Conservation (phyloP, 1,140 invertebrate species). For the Drosophila punjabiensis region DNA sequence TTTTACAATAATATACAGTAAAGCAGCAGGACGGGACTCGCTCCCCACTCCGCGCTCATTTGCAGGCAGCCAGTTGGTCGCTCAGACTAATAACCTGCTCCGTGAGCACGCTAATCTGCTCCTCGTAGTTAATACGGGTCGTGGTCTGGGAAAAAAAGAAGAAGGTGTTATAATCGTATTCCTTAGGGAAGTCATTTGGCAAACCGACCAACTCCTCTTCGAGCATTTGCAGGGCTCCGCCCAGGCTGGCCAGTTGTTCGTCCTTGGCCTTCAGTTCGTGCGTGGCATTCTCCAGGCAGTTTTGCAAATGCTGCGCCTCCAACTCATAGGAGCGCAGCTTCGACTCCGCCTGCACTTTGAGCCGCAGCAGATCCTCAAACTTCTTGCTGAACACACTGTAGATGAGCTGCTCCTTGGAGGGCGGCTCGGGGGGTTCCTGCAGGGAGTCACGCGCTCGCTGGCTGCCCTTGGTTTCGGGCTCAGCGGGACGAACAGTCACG, state of each 20-base stretch:
- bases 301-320: conserved; percentile 77
- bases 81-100: conserved; percentile 97
- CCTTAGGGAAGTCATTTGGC: accelerated
- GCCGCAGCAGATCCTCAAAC: conserved; percentile 74
- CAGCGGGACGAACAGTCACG: conserved; percentile 55
- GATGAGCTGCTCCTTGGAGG: conserved; percentile 76
- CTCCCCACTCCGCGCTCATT: conserved; percentile 50
- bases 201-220: conserved; percentile 86
- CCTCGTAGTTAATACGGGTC: conserved; percentile 93
- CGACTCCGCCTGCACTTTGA: conserved; percentile 77
- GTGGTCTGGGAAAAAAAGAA: conserved; percentile 85
- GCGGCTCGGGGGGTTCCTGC: conserved; percentile 59
- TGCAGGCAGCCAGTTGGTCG: conserved; percentile 90
- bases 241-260: conserved; percentile 86
- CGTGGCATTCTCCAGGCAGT: conserved; percentile 77
- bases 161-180: neutral
- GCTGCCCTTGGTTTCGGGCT: conserved; percentile 48
- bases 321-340: conserved; percentile 66
- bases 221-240: conserved; percentile 85
- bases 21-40: conserved; percentile 32
- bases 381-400: conserved; percentile 79
- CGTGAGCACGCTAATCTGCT: conserved; percentile 95
- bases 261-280: conserved; percentile 85
- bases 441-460: conserved; percentile 59
- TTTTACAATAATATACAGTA: conserved; percentile 67